A percentile compares a stretch with the other conserved stretches of the same genome.
Evolutionary conservation across 2,797 vertebrate genomes (phyloP).

Genomic region (Galagoides demidoff): DNA sequence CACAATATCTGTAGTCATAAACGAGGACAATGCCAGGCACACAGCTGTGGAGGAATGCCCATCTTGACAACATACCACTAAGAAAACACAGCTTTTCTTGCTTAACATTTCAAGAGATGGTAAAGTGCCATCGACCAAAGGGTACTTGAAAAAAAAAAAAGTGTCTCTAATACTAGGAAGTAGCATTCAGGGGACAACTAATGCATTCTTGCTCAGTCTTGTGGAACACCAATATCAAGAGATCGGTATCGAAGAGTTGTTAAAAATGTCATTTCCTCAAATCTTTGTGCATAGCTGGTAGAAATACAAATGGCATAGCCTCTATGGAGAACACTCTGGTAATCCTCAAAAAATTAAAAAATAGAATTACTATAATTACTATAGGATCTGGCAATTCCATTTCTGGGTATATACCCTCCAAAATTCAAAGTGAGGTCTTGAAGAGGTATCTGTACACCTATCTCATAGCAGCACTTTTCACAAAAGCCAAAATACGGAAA

Average conservation of each 20-base stretch:
- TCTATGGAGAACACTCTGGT: neutral
- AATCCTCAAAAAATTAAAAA: slow-evolving; percentile 50
- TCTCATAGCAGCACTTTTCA: neutral
- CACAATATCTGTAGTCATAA: neutral
- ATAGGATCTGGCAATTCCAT: neutral
- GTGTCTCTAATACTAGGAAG: neutral
- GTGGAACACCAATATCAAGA: neutral
- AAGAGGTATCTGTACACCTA: neutral
- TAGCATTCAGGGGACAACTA: neutral
- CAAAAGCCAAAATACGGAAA: neutral
- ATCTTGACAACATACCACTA: neutral
- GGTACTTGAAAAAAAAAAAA: neutral
- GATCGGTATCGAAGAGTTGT: neutral
- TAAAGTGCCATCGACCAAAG: neutral
- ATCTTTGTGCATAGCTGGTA: neutral
- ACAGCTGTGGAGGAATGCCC: neutral
- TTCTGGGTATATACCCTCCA: neutral
- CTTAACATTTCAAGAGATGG: neutral
- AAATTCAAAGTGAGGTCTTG: neutral
- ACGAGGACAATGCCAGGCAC: neutral
- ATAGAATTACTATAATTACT: neutral
- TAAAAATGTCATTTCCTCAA: slow-evolving; percentile 1
- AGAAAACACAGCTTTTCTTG: slow-evolving; percentile 11
- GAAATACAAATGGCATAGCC: neutral
- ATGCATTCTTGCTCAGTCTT: neutral